Percentiles rank a stretch among this genome's conserved stretches.
These are phyloP conservation scores for Psammodynastes pulverulentus DNA, from an alignment of 2,113 vertebrate genomes.

Conservation along the genomic window DNA sequence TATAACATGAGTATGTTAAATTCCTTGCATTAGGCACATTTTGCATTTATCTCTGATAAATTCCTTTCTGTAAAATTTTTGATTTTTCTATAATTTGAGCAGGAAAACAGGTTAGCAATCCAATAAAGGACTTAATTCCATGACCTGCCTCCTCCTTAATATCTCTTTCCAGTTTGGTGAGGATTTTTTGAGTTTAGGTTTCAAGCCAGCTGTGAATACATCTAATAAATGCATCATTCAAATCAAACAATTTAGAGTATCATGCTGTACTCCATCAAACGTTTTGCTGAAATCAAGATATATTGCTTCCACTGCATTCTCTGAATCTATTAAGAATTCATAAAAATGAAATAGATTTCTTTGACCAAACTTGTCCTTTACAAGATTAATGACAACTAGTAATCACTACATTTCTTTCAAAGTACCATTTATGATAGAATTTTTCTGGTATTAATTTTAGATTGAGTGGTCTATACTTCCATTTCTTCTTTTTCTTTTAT, in stretches of 20 bases:
- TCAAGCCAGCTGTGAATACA: background rate
- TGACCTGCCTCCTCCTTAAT: background rate
- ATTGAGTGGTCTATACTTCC: background rate
- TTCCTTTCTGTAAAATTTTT: background rate
- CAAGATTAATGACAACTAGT: background rate
- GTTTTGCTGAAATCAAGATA: background rate
- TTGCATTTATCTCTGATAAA: background rate
- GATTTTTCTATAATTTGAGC: background rate
- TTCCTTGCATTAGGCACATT: background rate
- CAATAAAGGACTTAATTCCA: background rate
- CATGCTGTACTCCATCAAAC: background rate
- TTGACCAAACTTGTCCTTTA: background rate
- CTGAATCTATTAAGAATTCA: background rate
- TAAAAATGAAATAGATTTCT: background rate
- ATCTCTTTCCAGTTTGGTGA: background rate
- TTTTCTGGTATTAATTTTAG: background rate
- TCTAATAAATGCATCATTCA: background rate
- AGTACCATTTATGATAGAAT: background rate
- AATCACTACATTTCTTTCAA: background rate
- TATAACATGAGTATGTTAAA: background rate
- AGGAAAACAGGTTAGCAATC: background rate
- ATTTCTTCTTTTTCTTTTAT: background rate
- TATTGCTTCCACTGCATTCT: background rate
- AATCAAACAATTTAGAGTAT: background rate
- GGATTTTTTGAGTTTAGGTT: background rate